phyloP scores from a whole-genome alignment of 2,797 vertebrate species.

The Tangara arthus region DNA sequence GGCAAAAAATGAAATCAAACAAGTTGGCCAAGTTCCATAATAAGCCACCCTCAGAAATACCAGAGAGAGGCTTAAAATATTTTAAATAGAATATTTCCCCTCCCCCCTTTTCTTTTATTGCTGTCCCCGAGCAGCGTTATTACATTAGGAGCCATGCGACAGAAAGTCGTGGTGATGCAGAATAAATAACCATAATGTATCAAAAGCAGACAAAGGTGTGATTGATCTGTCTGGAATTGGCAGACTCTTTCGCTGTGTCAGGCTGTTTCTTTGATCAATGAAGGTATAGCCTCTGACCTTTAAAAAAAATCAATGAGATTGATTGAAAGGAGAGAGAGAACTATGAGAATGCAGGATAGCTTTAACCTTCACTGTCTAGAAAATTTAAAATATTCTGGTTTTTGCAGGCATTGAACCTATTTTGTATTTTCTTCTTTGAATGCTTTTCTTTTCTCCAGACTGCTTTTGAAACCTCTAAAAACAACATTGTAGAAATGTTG shows the following conservation, averaged over 20 bases:
- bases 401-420: not conserved
- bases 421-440: slow-evolving; percentile 24
- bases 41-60: slow-evolving; percentile 40
- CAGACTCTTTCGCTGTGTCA: slow-evolving; percentile 86
- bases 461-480: slow-evolving; percentile 10
- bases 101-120: not conserved
- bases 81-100: slow-evolving; percentile 21
- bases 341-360: slow-evolving; percentile 79
- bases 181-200: slow-evolving; percentile 89
- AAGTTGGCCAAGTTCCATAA: slow-evolving; percentile 24
- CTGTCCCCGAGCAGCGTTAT: slow-evolving; percentile 18
- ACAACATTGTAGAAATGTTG: not conserved
- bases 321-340: slow-evolving; percentile 82
- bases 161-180: slow-evolving; percentile 76
- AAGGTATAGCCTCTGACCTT: slow-evolving; percentile 87
- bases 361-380: slow-evolving; percentile 81
- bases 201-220: slow-evolving; percentile 83
- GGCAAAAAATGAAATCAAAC: slow-evolving; percentile 47
- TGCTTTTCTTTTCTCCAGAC: not conserved
- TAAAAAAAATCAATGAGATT: slow-evolving; percentile 87
- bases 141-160: slow-evolving; percentile 51
- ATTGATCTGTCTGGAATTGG: slow-evolving; percentile 93
- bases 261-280: slow-evolving; percentile 89
- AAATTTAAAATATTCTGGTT: slow-evolving; percentile 53
- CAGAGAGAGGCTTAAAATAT: slow-evolving; percentile 22